Evolutionary conservation across 1,140 invertebrate genomes (phyloP).

Genomic region (Bombus terrestris): DNA sequence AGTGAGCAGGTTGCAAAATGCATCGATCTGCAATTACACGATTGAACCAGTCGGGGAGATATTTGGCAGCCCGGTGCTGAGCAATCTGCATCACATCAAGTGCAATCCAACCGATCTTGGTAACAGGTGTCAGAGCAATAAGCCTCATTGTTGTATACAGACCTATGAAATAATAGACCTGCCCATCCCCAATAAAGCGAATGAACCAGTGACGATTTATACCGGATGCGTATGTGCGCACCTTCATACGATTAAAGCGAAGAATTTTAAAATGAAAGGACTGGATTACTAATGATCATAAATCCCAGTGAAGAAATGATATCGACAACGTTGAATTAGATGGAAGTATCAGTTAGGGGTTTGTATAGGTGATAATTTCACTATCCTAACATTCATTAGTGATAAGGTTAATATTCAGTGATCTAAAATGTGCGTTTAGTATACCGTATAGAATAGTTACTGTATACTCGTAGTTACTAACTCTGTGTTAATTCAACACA

Average conservation of each 20-base stretch:
- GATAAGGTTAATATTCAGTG: not conserved
- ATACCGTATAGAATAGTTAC: not conserved
- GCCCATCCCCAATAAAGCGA: not conserved
- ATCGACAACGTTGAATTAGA: not conserved
- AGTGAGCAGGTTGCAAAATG: conserved; percentile 56
- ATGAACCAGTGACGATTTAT: conserved; percentile 39
- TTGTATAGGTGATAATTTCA: not conserved
- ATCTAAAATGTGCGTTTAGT: not conserved
- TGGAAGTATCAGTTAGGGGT: not conserved
- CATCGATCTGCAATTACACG: conserved; percentile 66
- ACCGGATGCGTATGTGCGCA: conserved; percentile 67
- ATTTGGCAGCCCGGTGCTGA: conserved; percentile 19
- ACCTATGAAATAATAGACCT: conserved; percentile 54
- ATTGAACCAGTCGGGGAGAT: conserved; percentile 52
- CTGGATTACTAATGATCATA: not conserved
- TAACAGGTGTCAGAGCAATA: conserved; percentile 41
- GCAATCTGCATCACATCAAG: conserved; percentile 57
- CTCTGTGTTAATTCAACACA: not conserved
- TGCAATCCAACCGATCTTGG: conserved; percentile 55
- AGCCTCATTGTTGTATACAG: conserved; percentile 65
- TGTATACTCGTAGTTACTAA: not conserved
- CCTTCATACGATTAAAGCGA: not conserved
- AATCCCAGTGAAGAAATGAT: not conserved
- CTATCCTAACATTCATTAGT: not conserved
- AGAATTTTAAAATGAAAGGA: too few relatives aligned